Percentiles rank a stretch among this genome's conserved stretches.
These are phyloP conservation scores for Notiomystis cincta DNA, from an alignment of 2,113 vertebrate genomes.

Conservation along the genomic window DNA sequence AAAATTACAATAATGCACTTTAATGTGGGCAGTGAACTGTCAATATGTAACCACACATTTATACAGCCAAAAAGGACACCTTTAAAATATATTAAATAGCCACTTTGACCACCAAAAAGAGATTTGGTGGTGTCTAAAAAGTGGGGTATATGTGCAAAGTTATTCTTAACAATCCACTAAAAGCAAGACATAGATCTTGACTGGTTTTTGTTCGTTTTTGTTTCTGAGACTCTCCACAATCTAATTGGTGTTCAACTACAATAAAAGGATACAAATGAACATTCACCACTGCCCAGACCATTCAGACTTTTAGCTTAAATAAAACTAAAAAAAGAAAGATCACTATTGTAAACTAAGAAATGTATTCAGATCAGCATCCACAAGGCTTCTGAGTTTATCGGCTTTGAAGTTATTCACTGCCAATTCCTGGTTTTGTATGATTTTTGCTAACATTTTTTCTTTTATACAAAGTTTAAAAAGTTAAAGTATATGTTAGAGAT, in stretches of 20 bases:
- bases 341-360: constrained; percentile 81
- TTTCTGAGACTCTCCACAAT: constrained; percentile 74
- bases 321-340: constrained; percentile 64
- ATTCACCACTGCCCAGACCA: constrained; percentile 95
- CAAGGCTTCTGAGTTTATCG: constrained; percentile 79
- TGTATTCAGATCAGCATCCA: constrained; percentile 80
- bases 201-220: constrained; percentile 57
- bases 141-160: constrained; percentile 79
- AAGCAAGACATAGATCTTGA: constrained; percentile 78
- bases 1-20: constrained; percentile 96
- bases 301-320: constrained; percentile 81
- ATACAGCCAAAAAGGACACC: constrained; percentile 76
- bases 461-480: constrained; percentile 45
- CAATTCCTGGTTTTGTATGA: constrained; percentile 25
- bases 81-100: constrained; percentile 77
- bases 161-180: constrained; percentile 79
- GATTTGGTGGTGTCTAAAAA: constrained; percentile 67
- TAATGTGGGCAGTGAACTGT: constrained; percentile 90
- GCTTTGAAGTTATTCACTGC: constrained; percentile 32
- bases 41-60: constrained; percentile 84
- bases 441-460: constrained; percentile 12
- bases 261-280: constrained; percentile 83
- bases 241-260: constrained; percentile 75
- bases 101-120: constrained; percentile 71
- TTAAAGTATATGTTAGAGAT: constrained; percentile 43